These are phyloP conservation scores for Macaria notata DNA, from an alignment of 2,888 invertebrate genomes.

Conservation along the genomic window DNA sequence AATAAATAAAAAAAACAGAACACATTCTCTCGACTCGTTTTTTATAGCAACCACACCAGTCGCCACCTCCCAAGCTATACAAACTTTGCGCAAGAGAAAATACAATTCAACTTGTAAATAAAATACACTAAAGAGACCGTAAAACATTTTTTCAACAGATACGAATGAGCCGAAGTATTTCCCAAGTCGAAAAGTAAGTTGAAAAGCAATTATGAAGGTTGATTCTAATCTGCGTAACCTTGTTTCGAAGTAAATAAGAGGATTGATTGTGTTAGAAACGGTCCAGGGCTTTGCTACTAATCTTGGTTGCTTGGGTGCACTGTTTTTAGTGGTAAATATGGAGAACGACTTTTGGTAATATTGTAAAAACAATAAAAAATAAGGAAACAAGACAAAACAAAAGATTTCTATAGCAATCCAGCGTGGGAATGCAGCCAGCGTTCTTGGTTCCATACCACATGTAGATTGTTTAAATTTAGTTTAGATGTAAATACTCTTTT, in stretches of 20 bases:
- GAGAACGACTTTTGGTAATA: background rate
- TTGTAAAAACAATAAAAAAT: background rate
- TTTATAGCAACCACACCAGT: background rate
- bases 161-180: conserved; percentile 46
- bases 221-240: conserved; percentile 46
- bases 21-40: background rate
- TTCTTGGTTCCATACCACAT: too few relatives aligned
- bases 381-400: background rate
- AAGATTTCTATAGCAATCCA: too few relatives aligned
- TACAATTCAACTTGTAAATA: conserved; percentile 58
- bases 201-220: conserved; percentile 52
- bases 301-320: background rate
- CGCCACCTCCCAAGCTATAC: conserved; percentile 12
- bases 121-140: conserved; percentile 47
- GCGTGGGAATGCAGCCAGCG: too few relatives aligned
- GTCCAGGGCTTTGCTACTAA: conserved; percentile 8
- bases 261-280: conserved; percentile 26
- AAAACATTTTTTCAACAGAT: conserved; percentile 48
- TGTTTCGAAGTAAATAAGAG: conserved; percentile 35
- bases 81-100: conserved; percentile 29
- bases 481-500: too few relatives aligned
- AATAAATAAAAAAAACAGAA: background rate
- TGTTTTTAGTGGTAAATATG: too few relatives aligned
- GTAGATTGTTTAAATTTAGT: too few relatives aligned
- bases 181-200: conserved; percentile 48